Conservation (phyloP, 2,888 invertebrate genomes). For the Drosophila robusta region DNA sequence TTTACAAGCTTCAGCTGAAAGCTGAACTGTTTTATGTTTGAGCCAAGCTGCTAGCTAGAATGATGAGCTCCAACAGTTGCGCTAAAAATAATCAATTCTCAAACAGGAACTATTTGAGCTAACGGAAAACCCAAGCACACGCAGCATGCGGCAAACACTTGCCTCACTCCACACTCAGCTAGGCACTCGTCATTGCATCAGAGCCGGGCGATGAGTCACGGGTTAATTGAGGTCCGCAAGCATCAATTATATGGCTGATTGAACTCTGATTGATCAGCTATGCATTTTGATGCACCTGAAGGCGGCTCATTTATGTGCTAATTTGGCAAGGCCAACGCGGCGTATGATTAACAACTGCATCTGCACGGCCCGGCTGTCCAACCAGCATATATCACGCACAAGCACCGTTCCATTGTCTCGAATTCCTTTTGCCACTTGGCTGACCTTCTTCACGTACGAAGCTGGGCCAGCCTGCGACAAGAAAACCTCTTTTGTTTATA, state of each 20-base stretch:
- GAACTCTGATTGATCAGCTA: constrained; percentile 21
- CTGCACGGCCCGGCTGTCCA: neutral
- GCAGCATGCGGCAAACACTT: constrained; percentile 29
- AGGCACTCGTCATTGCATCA: constrained; percentile 28
- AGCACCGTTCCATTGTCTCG: constrained; percentile 44
- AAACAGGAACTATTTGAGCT: constrained; percentile 59
- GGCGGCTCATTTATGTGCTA: constrained; percentile 45
- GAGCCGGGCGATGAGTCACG: constrained; percentile 36
- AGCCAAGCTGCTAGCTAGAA: neutral
- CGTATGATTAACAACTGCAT: constrained; percentile 58
- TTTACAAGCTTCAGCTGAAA: neutral
- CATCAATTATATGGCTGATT: constrained; percentile 56
- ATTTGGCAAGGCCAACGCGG: constrained; percentile 57
- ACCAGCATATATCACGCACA: constrained; percentile 46
- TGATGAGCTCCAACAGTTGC: constrained; percentile 20
- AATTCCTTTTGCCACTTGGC: constrained; percentile 70
- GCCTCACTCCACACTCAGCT: constrained; percentile 26
- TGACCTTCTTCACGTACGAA: constrained; percentile 58
- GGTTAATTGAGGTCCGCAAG: constrained; percentile 57
- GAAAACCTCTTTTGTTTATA: neutral
- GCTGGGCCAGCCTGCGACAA: constrained; percentile 2
- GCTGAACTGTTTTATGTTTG: constrained; percentile 20
- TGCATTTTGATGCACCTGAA: constrained; percentile 11
- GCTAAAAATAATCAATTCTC: constrained; percentile 51
- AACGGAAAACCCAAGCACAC: constrained; percentile 61